These are phyloP conservation scores for Chlorospingus semifuscus DNA, from an alignment of 2,797 vertebrate genomes.

Conservation along the genomic window DNA sequence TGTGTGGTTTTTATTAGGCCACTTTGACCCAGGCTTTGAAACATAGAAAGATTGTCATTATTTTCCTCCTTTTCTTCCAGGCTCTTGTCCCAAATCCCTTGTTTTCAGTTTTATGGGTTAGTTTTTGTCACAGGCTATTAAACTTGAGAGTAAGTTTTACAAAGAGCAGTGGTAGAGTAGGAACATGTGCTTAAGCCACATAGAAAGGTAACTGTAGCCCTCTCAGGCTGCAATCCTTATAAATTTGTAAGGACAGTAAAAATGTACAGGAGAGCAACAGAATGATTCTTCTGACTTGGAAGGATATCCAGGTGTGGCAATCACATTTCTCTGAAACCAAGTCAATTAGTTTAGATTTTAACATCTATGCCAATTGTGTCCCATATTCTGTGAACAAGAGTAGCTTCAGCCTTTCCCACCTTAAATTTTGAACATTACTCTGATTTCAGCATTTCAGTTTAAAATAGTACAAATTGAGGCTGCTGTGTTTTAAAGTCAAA, in stretches of 20 bases:
- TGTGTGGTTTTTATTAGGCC: background rate
- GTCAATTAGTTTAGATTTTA: background rate
- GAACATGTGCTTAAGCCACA: fast-evolving
- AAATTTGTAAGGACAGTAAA: background rate
- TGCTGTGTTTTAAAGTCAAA: background rate
- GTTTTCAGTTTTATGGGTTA: background rate
- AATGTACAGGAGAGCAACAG: background rate
- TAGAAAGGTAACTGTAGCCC: background rate
- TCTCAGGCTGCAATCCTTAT: background rate
- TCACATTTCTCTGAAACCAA: background rate
- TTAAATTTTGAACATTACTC: background rate
- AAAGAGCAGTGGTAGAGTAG: background rate
- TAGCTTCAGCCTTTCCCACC: background rate
- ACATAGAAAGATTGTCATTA: background rate
- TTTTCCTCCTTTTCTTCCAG: background rate
- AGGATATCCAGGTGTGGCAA: background rate
- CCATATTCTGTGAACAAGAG: background rate
- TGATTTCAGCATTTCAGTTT: background rate
- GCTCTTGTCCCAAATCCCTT: background rate
- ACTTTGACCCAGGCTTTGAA: background rate
- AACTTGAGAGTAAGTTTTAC: background rate
- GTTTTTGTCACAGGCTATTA: background rate
- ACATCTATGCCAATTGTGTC: background rate
- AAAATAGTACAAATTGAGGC: background rate
- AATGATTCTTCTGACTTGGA: background rate